Evolutionary conservation across 2,888 invertebrate genomes (phyloP), one percentile per base, ranked within the genome.

Genomic region (Orthosia cruda): DNA sequence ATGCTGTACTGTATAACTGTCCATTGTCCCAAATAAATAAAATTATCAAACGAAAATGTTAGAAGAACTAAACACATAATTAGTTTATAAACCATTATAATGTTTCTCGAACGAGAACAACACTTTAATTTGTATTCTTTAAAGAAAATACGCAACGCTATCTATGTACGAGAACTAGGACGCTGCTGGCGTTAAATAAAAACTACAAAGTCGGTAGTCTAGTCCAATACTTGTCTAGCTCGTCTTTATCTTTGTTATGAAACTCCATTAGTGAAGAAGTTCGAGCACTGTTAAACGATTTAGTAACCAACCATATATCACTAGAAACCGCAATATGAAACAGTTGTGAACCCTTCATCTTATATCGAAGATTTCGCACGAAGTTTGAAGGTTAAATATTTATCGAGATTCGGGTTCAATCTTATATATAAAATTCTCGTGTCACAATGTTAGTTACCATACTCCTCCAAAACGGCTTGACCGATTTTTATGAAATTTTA

Each of bases 211-310:
- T 57, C 26, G 26, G 11, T 58, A 58, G 40, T 77, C 23, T 68
- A 20, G 23, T 74, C 20, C 18, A 20, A 20, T 16, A n/a, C 23
- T 54, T 45, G 9, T 32, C 18, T 32, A 54, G 45, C 32, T 61
- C 47, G 9, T 13, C 4, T 50, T 68, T 77, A 61, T 77, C 59
- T 78, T 75, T 59, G 61, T 78, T 68, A 52, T 61, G 5, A 49
- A 77, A 78, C 61, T 61, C 54, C 52, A 59, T 59, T 57, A 74
- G 74, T 32, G 32, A 32, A 57, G 69, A 67, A 55, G 54, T 40
- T 49, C 20, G 13, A 64, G 23, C 32, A 32, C n/a, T 40, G 23
- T n/a, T 45, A 52, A 47, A n/a, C 69, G 45, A n/a, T 59, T 77
- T n/a, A 66, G 11, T 26, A 68, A 45, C 16, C 11, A 45, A 20